These are phyloP conservation scores for Alsophila aescularia DNA, from an alignment of 2,888 invertebrate species.

Conservation along the genomic window DNA sequence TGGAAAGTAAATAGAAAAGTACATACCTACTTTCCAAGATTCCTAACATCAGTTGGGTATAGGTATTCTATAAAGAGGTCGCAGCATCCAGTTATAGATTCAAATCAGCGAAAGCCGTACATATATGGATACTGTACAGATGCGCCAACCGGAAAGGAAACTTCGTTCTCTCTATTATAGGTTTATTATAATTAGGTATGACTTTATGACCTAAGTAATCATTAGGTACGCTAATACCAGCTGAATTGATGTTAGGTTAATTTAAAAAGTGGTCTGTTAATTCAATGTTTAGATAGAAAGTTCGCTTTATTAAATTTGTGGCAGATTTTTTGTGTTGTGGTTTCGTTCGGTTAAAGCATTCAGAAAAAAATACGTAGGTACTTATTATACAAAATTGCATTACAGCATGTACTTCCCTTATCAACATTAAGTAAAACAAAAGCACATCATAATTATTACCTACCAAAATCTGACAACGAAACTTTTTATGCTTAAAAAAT, in stretches of 20 bases:
- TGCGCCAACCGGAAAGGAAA: constrained; percentile 32
- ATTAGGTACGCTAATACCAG: constrained; percentile 1
- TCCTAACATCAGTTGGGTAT: constrained; percentile 3
- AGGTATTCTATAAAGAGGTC: constrained; percentile 13
- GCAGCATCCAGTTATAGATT: constrained; percentile 28
- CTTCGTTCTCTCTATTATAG: constrained; percentile 5
- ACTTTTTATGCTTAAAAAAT: constrained; percentile 53
- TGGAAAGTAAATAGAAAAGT: no score
- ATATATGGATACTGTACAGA: constrained; percentile 23
- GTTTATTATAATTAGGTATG: constrained; percentile 6
- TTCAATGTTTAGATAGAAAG: no score
- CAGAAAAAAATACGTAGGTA: no score
- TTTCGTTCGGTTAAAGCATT: no score
- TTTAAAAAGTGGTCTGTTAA: no score
- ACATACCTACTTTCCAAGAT: constrained; percentile 10
- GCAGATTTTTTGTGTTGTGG: no score
- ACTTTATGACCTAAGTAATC: constrained; percentile 9
- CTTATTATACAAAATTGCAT: no score
- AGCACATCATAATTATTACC: background rate
- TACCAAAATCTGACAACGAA: constrained; percentile 13
- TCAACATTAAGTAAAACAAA: background rate
- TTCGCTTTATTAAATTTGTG: no score
- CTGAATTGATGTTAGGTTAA: no score
- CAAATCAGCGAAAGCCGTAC: constrained; percentile 36
- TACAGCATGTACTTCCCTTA: no score